Evolutionary conservation across 2,797 vertebrate species (phyloP).

Genomic region (Triplophysa bombifrons): DNA sequence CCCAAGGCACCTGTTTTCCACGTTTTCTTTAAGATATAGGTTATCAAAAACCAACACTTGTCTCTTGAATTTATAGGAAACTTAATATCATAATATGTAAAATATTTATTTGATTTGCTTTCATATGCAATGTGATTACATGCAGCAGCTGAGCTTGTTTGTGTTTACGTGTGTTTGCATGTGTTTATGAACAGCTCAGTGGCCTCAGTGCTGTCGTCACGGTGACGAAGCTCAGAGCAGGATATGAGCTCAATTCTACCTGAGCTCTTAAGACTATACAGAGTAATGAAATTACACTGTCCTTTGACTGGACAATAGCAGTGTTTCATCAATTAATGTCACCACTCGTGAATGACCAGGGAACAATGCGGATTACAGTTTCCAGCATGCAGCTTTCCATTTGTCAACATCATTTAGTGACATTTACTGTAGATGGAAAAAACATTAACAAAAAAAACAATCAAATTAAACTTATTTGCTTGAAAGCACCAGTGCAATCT

Average conservation of each 20-base stretch:
- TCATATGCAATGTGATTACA: not conserved
- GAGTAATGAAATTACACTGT: constrained; percentile 22
- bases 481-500: too few relatives aligned
- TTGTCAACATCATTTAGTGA: not conserved
- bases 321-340: not conserved
- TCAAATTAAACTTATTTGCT: not conserved
- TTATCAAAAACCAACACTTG: too few relatives aligned
- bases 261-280: constrained; percentile 32
- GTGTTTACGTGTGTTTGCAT: not conserved
- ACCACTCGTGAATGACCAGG: not conserved
- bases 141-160: not conserved
- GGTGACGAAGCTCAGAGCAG: not conserved
- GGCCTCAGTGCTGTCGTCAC: constrained; percentile 10
- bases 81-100: not conserved
- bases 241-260: constrained; percentile 1
- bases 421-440: not conserved
- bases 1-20: not conserved
- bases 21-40: too few relatives aligned
- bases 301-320: not conserved
- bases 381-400: not conserved
- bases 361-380: not conserved
- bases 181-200: not conserved
- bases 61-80: not conserved
- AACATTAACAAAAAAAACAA: not conserved
- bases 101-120: not conserved